Evolutionary conservation across 2,113 vertebrate genomes (phyloP), one percentile per base, ranked within the genome.

Genomic region (Pagrus major): DNA sequence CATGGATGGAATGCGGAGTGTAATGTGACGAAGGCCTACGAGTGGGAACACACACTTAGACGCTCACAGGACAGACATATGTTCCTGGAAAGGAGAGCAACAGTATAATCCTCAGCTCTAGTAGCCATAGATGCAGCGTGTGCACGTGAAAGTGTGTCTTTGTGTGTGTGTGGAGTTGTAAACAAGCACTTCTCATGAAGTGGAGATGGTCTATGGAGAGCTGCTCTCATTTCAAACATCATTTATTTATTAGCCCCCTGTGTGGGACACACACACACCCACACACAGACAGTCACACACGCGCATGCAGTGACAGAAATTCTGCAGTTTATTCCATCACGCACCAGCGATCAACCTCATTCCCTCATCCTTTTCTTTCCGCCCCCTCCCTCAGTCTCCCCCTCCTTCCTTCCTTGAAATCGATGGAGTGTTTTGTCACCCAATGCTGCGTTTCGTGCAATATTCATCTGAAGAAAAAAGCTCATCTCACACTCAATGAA

Each of bases 151-250:
- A 51, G 65, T 64, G 47, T 55, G 39, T 25, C 9, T 39, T 6
- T 76, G 76, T 79, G 80, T 82, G 67, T 76, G 80, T 37, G 85
- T 56, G 4, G 47, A 77, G 87, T 89, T 90, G 83, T 92, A 92
- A 92, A 92, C 89, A 86, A 52, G 78, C 76, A 81, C 86, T 91
- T 88, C 89, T 89, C 80, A 90, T 84, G 87, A 92, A 92, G 88
- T 83, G 67, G 82, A 77, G 90, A 92, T 83, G 89, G 88, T 91
- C 94, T 90, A 82, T 44, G 55, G 93, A 94, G 93, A 95, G 89
- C 93, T 95, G 94, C 90, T 95, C 94, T 92, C 91, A 92, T 94
- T 95, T 94, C 90, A 94, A 81, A 92, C 90, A 93, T 94, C 71
- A 91, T 95, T 94, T 94, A 95, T 95, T 94, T 94, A 94, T 94